Evolutionary conservation across 1,140 invertebrate species (phyloP).

Genomic region (Aphaenogaster ashmeadi): DNA sequence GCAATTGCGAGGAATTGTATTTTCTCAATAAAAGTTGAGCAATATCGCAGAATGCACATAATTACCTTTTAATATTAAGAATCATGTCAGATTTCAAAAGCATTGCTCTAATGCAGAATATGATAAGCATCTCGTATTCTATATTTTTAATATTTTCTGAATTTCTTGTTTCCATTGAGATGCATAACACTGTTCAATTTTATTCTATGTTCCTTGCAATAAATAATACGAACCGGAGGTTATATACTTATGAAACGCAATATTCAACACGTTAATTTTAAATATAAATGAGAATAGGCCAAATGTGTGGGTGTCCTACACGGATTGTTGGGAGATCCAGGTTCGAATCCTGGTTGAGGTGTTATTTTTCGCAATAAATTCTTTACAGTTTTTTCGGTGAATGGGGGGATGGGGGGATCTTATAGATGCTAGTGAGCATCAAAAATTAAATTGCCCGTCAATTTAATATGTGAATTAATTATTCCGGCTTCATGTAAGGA

Average conservation of each 20-base stretch:
- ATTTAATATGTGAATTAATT: no score
- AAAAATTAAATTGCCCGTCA: no score
- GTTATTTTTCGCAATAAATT: no score
- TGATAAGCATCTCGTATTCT: not conserved
- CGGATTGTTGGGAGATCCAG: no score
- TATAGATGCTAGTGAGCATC: no score
- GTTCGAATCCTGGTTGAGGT: no score
- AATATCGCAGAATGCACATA: not conserved
- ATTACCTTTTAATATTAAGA: constrained; percentile 18
- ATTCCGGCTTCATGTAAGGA: no score
- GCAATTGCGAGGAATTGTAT: not conserved
- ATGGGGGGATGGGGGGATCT: no score
- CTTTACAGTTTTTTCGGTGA: no score
- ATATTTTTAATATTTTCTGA: not conserved
- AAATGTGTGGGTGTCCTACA: no score
- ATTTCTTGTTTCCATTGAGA: not conserved
- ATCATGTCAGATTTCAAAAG: not conserved
- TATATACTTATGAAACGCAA: not conserved
- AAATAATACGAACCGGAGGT: not conserved
- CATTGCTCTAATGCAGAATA: no score
- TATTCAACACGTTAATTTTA: not conserved
- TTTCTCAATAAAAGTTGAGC: not conserved
- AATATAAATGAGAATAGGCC: no score
- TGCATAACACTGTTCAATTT: not conserved
- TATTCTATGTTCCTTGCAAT: not conserved